Conservation (phyloP, 30 jellyfish, hydroid and myxozoan species). For the Rhopilema esculentum region DNA sequence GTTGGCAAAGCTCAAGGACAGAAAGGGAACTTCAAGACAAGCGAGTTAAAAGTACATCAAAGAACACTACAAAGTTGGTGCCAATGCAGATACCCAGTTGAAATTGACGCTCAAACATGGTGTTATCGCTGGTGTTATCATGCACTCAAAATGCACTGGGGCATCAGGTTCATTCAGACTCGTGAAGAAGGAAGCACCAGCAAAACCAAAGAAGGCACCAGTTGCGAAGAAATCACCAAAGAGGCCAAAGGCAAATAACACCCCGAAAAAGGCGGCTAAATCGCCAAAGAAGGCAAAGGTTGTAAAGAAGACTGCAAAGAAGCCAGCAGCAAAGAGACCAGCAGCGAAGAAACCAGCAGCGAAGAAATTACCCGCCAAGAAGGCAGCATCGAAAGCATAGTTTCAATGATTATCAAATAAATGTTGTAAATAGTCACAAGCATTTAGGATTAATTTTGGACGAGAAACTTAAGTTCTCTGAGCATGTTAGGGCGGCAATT, state of each 20-base stretch:
- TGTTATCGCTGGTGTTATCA: constrained; percentile 30
- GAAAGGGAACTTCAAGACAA: constrained; percentile 84
- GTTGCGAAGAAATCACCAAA: constrained; percentile 75
- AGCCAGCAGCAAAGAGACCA: constrained; percentile 54
- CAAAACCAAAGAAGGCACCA: constrained; percentile 57
- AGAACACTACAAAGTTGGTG: constrained; percentile 77
- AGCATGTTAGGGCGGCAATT: constrained; percentile 47
- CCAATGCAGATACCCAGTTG: constrained; percentile 62
- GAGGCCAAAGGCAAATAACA: constrained; percentile 60
- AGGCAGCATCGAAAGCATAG: too few species aligned
- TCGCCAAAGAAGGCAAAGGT: constrained; percentile 52
- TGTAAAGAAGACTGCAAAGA: constrained; percentile 38
- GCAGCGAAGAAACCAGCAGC: constrained; percentile 64
- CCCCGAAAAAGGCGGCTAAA: constrained; percentile 40
- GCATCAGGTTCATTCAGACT: constrained; percentile 89
- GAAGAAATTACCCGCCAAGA: constrained; percentile 51
- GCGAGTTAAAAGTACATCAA: constrained; percentile 73
- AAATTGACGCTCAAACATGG: constrained; percentile 78
- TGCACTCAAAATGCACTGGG: constrained; percentile 75
- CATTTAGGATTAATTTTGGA: constrained; percentile 42
- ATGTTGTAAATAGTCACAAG: constrained; percentile 9
- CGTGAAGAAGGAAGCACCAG: constrained; percentile 54
- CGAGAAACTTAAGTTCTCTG: constrained; percentile 26
- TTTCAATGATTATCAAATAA: constrained; percentile 20
- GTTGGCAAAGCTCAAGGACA: constrained; percentile 63